Evolutionary conservation across 64 coral and sea anemone species (phyloP), one percentile per base, ranked within the genome.

Genomic region (Cladopsammia gracilis): DNA sequence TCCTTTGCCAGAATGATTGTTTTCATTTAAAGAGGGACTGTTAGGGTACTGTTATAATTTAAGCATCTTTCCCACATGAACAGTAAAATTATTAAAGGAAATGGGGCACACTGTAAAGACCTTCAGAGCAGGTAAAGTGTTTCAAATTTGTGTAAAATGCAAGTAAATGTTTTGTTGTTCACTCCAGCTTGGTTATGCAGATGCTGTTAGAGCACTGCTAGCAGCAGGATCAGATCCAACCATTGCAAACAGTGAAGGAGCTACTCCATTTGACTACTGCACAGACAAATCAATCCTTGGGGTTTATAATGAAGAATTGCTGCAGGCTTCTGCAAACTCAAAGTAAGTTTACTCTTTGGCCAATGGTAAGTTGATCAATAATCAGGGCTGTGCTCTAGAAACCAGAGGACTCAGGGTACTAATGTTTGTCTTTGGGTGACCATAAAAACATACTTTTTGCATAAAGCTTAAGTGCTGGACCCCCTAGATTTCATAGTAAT

Each of bases 181-280:
- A 12, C 62, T 87, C 4, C 23, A 99, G 98, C 71, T 99, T 46
- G 89, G 92, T 62, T 94, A 96, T 89, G 64, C 62, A 75, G 98
- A 99, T 92, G 95, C 90, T 64, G 95, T 96, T 14, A 66, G 98
- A 59, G 88, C 98, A 14, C 72, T 99, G 53, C 46, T 99, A 10
- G 90, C 98, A 22, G 94, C 98, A 26, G 98, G 98, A 59, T 95
- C 98, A 58, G 98, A 99, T 73, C 98, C 98, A 23, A 99, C 98
- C 47, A 96, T 96, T 47, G 18, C 91, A 3, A 99, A 99, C 83
- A 96, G 90, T 49, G 98, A 99, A 88, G 98, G 94, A 66, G 98
- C 94, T 15, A 96, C 94, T 13, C 64, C 98, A 9, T 99, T 94
- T 96, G 98, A 99, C 73, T 99, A 99, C 70, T 99, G 98, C 73